Percentiles rank a stretch among this genome's conserved stretches.
Evolutionary conservation across 2,113 vertebrate species (phyloP).

Genomic region (Tachysurus vachellii): DNA sequence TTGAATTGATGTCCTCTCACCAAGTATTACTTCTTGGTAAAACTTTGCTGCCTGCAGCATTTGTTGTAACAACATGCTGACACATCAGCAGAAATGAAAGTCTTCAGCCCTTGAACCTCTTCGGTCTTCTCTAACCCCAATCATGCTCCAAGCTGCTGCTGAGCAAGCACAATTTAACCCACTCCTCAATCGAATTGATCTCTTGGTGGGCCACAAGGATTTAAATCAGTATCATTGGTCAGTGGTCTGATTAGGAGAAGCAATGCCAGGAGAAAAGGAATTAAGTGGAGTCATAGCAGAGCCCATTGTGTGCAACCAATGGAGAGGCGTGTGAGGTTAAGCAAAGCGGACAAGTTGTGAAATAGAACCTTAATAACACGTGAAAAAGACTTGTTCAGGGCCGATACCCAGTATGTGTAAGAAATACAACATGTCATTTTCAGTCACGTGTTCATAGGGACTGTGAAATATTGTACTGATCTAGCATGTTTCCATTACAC

Average conservation of each 20-base stretch:
- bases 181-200: slow-evolving; percentile 39
- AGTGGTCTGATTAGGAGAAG: slow-evolving; percentile 38
- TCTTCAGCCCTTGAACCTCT: slow-evolving; percentile 42
- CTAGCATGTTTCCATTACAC: neutral
- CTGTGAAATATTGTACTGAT: too few species aligned
- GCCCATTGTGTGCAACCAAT: neutral
- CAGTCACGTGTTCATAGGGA: neutral
- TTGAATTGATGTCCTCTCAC: slow-evolving; percentile 28
- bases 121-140: slow-evolving; percentile 37
- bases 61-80: slow-evolving; percentile 41
- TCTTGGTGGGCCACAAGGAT: slow-evolving; percentile 35
- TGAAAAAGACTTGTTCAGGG: neutral
- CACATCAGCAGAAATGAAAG: slow-evolving; percentile 37
- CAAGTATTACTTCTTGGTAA: slow-evolving; percentile 16
- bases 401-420: neutral
- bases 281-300: slow-evolving; percentile 7
- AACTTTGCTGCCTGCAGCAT: slow-evolving; percentile 45
- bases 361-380: neutral
- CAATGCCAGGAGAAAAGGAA: neutral
- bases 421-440: neutral
- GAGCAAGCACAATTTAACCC: slow-evolving; percentile 44
- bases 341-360: slow-evolving; percentile 7
- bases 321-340: neutral
- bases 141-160: slow-evolving; percentile 33
- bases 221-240: slow-evolving; percentile 49